Evolutionary conservation across 2,888 invertebrate species (phyloP), one percentile per base, ranked within the genome.

Genomic region (Andrena camellia): DNA sequence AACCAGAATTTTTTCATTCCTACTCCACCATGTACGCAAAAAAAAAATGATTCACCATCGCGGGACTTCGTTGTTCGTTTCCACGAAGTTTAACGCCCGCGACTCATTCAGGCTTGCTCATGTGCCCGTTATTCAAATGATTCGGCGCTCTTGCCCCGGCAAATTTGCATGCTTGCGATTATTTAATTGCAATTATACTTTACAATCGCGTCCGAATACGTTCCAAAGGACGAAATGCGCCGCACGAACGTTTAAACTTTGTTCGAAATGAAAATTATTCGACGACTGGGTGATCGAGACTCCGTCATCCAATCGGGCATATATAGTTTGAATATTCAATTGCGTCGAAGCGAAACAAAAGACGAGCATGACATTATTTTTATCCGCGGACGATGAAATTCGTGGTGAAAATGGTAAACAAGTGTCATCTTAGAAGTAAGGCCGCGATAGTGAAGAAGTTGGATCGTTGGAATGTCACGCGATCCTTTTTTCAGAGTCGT

Each of bases 31-130:
- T 8, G 62, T 57, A 50, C 52, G 76, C 31, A 48, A 20, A 80
- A 81, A 29, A 31, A 83, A 85, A 72, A 79, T 87, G 85, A 85
- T 54, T 87, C 87, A 87, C 64, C 62, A n/a, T 8, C 29, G 26
- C 26, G 72, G 54, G 60, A 50, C 77, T 74, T 70, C 60, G 57
- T 63, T 60, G 57, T 63, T n/a, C 62, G 23, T 48, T 80, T 35
- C 35, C 50, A 20, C 26, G 23, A 81, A 69, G 10, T 60, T 17
- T 63, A 31, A 74, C 71, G 48, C 29, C 8, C n/a, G n/a, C 50
- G 33, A 54, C 10, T 23, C 48, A 33, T 62, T 54, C 48, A 52
- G 13, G 17, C 7, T 68, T n/a, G 20, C 23, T 23, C n/a, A 8
- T 20, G 8, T 23, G 8, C 57, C 20, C 5, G 10, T 26, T 0